Conservation (phyloP, 2,797 vertebrate species). For the Siniperca scherzeri region DNA sequence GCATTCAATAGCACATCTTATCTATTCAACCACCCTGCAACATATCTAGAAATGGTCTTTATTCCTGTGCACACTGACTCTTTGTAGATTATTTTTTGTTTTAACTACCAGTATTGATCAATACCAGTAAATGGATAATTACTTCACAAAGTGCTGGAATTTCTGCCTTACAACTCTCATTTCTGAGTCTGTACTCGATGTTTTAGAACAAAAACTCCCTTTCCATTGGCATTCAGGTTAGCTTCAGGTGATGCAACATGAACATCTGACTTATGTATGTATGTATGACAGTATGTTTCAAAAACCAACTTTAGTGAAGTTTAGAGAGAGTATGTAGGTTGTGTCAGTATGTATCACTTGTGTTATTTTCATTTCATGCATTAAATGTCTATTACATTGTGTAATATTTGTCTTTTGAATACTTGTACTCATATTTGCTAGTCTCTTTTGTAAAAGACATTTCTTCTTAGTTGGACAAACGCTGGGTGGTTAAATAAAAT, state of each 20-base stretch:
- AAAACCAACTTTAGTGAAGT: constrained; percentile 7
- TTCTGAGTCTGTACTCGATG: constrained; percentile 14
- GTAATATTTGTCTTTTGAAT: neutral
- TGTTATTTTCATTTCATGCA: neutral
- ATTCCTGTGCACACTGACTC: neutral
- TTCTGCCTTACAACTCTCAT: constrained; percentile 15
- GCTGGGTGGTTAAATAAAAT: neutral
- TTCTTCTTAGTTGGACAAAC: neutral
- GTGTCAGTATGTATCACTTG: neutral
- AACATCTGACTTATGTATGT: constrained; percentile 4
- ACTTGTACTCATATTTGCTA: neutral
- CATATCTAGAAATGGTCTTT: neutral
- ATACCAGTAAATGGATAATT: constrained; percentile 12
- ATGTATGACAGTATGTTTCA: neutral
- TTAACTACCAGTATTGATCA: constrained; percentile 18
- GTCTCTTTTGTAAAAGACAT: neutral
- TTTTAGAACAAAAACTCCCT: constrained; percentile 11
- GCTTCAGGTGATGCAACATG: constrained; percentile 44
- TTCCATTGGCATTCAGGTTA: constrained; percentile 38
- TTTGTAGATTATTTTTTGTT: constrained; percentile 1
- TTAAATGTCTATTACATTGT: neutral
- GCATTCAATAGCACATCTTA: neutral
- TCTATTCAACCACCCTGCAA: neutral
- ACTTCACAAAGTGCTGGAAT: constrained; percentile 8
- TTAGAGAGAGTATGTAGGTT: neutral